Conservation (phyloP, 2,888 invertebrate genomes). For the Drosophila buzzatii region DNA sequence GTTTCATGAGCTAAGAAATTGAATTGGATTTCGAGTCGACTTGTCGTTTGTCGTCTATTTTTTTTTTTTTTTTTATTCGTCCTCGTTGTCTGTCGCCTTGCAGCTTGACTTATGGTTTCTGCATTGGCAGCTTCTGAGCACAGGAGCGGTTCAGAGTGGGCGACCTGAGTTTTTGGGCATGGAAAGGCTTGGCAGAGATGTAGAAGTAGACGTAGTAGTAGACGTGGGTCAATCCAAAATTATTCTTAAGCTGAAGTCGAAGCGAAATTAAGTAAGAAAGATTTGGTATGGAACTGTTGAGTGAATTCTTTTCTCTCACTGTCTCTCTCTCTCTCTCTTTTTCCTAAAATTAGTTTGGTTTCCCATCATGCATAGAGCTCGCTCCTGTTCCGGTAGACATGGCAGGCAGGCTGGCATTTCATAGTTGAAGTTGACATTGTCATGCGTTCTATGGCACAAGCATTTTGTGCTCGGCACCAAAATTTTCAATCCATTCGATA, state of each 20-base stretch:
- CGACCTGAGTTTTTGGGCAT: background rate
- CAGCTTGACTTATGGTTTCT: constrained; percentile 61
- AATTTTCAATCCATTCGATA: constrained; percentile 25
- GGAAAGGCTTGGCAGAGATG: too few species aligned
- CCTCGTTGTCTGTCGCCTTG: constrained; percentile 19
- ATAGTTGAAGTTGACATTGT: constrained; percentile 61
- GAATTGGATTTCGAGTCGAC: constrained; percentile 67
- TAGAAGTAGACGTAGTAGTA: background rate
- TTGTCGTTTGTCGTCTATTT: constrained; percentile 27
- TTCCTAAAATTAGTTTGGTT: background rate
- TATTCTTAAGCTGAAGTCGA: background rate
- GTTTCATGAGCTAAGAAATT: constrained; percentile 73
- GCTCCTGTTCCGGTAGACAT: constrained; percentile 29
- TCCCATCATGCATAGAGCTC: background rate
- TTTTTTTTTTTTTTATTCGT: constrained; percentile 14
- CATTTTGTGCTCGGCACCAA: constrained; percentile 15
- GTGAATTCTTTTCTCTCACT: background rate
- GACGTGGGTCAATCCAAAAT: background rate
- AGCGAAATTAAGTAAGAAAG: background rate
- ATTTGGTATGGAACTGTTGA: background rate
- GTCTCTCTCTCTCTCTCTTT: background rate
- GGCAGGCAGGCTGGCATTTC: constrained; percentile 39
- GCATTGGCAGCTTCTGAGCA: constrained; percentile 7
- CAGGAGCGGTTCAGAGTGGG: constrained; percentile 42
- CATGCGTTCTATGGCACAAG: constrained; percentile 40